These are phyloP conservation scores for Cryptotis parvus DNA, from an alignment of 2,113 vertebrate genomes.

Conservation along the genomic window DNA sequence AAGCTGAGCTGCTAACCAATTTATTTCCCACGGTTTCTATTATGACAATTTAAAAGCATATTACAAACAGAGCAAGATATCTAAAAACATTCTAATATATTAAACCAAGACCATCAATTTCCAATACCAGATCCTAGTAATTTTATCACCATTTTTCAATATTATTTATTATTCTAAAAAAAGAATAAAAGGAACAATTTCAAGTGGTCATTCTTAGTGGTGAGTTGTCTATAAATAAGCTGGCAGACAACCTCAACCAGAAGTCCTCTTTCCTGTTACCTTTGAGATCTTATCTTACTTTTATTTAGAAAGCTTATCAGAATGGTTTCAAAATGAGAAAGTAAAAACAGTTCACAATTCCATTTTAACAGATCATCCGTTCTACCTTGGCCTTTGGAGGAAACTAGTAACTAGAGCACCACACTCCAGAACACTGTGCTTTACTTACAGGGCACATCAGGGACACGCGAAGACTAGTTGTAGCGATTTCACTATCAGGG, in stretches of 20 bases:
- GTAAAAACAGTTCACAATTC: slow-evolving; percentile 10
- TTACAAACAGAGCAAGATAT: slow-evolving; percentile 8
- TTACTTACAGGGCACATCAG: slow-evolving; percentile 98
- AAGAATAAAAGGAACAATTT: not conserved
- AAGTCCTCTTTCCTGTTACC: not conserved
- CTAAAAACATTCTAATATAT: slow-evolving; percentile 35
- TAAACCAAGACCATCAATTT: slow-evolving; percentile 10
- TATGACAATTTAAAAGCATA: slow-evolving; percentile 6
- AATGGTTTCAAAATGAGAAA: not conserved
- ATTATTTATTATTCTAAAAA: slow-evolving; percentile 2
- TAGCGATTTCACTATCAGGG: slow-evolving; percentile 98
- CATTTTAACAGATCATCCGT: not conserved
- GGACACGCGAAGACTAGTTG: slow-evolving; percentile 97
- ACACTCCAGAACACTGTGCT: not conserved
- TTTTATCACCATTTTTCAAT: slow-evolving; percentile 39
- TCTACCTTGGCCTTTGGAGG: not conserved
- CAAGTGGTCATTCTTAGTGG: not conserved
- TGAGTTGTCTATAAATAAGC: not conserved
- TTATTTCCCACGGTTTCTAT: not conserved
- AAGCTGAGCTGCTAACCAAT: not conserved
- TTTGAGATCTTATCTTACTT: not conserved
- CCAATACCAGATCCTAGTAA: slow-evolving; percentile 17
- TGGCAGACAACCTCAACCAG: slow-evolving; percentile 21
- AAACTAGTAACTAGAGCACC: slow-evolving; percentile 40
- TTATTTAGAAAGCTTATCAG: not conserved